phyloP scores from a whole-genome alignment of 2,888 invertebrate genomes.

The Sycophila texana region DNA sequence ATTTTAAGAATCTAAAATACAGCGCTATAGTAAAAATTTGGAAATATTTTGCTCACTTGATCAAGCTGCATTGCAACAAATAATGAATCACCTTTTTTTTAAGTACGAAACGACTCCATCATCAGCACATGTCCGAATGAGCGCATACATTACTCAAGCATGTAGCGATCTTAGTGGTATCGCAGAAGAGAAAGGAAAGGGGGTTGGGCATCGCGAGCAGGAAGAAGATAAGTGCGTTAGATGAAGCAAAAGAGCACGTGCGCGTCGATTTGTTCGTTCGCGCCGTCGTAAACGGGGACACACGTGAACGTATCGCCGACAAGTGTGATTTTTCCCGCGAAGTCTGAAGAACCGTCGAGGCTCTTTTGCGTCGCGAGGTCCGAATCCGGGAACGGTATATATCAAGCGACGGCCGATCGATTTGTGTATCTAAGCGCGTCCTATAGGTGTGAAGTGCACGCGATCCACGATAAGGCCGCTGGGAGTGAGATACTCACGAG shows the following conservation, averaged over 20 bases:
- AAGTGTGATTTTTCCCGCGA: too few species aligned
- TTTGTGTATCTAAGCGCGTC: background rate
- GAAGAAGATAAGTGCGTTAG: slow-evolving; percentile 6
- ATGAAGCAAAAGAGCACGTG: slow-evolving; percentile 3
- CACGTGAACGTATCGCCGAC: background rate
- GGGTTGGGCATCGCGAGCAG: background rate
- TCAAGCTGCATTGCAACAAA: slow-evolving; percentile 26
- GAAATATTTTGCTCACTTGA: too few species aligned
- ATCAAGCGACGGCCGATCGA: slow-evolving; percentile 3
- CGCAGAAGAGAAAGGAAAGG: slow-evolving; percentile 40
- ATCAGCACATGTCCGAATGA: background rate
- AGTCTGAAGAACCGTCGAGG: too few species aligned
- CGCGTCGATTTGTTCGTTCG: slow-evolving; percentile 24
- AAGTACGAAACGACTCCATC: slow-evolving; percentile 18
- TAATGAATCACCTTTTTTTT: slow-evolving; percentile 36
- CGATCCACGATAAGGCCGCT: slow-evolving; percentile 30
- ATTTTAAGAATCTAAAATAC: too few species aligned
- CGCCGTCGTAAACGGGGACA: background rate
- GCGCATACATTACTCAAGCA: background rate
- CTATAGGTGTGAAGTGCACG: slow-evolving; percentile 17
- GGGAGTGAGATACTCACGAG: slow-evolving; percentile 17
- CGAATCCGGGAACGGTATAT: too few species aligned
- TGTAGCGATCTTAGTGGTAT: slow-evolving; percentile 20
- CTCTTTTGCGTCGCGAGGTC: background rate
- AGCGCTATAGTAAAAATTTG: too few species aligned